Evolutionary conservation across 1,140 invertebrate genomes (phyloP).

Genomic region (Metopolophium dirhodum): DNA sequence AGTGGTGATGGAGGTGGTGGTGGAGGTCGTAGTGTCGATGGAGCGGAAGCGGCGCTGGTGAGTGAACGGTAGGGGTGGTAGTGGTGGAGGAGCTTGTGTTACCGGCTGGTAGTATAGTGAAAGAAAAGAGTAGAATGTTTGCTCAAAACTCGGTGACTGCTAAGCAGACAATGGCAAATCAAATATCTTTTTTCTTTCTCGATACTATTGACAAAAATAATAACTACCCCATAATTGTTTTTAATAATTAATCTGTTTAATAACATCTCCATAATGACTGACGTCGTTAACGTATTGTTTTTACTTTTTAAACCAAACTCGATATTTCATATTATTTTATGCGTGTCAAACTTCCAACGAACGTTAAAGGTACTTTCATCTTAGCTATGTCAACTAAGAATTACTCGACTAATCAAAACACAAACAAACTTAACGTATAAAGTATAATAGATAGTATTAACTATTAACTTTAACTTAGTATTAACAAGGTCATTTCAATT

Average conservation of each 20-base stretch:
- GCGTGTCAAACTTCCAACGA: neutral
- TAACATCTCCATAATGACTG: neutral
- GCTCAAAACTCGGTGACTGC: neutral
- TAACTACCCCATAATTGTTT: neutral
- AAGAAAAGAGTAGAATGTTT: neutral
- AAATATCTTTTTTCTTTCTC: neutral
- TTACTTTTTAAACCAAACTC: neutral
- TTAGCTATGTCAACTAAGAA: neutral
- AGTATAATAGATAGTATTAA: neutral
- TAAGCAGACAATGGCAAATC: neutral
- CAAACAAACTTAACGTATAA: neutral
- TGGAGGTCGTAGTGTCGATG: neutral
- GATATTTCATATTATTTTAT: neutral
- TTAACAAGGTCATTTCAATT: neutral
- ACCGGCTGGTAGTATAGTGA: neutral
- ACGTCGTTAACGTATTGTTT: neutral
- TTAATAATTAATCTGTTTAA: neutral
- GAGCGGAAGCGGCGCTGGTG: too few relatives aligned
- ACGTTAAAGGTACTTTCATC: neutral
- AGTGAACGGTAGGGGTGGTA: neutral
- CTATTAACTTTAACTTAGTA: too few relatives aligned
- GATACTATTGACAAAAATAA: neutral
- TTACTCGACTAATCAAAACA: neutral
- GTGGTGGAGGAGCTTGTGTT: neutral
- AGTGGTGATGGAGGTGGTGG: neutral